Percentiles rank a stretch among this genome's conserved stretches.
phyloP scores from a whole-genome alignment of 2,797 vertebrate genomes.

The Sebastes matsubarae region DNA sequence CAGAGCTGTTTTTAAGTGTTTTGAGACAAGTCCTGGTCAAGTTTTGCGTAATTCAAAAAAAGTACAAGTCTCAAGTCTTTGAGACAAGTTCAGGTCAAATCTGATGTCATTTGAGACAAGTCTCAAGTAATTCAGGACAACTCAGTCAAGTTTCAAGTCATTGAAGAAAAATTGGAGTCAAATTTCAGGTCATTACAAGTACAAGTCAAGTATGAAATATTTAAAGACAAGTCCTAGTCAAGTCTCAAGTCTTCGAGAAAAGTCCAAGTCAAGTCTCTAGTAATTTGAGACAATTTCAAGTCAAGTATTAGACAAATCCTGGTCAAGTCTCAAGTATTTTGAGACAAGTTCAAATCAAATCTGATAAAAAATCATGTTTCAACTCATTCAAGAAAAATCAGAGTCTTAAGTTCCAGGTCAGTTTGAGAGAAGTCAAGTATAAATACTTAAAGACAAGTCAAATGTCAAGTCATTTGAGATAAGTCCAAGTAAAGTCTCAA shows the following conservation, averaged over 20 bases:
- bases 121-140: no score
- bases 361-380: neutral
- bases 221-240: neutral
- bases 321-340: neutral
- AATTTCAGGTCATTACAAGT: no score
- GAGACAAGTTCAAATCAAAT: neutral
- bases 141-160: no score
- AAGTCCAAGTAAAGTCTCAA: no score
- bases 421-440: neutral
- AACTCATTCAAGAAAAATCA: neutral
- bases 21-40: neutral
- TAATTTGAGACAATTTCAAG: neutral
- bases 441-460: no score
- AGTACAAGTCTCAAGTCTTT: no score
- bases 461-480: no score
- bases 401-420: neutral
- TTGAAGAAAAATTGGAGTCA: no score
- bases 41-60: fast-evolving
- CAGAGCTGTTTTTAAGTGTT: no score
- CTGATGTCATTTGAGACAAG: fast-evolving
- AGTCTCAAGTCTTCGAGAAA: neutral
- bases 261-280: neutral
- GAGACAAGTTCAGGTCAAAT: no score
- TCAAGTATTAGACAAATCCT: neutral
- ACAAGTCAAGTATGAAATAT: no score